Percentiles rank a stretch among this genome's conserved stretches.
Conservation (phyloP, 2,113 vertebrate genomes). For the Hyperoodon ampullatus region DNA sequence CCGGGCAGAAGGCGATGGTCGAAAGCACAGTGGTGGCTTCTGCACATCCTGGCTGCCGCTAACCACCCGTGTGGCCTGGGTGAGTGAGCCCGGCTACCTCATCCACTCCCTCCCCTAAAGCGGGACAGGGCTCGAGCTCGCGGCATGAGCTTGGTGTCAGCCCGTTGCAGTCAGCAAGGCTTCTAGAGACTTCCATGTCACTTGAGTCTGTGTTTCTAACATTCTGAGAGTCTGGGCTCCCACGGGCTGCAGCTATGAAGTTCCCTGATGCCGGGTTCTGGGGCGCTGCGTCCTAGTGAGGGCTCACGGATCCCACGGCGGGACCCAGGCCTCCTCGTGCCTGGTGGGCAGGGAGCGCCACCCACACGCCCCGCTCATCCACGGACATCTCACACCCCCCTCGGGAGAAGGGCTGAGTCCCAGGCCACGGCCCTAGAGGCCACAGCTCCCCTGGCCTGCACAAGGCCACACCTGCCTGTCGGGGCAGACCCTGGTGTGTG, state of each 20-base stretch:
- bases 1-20: fast-evolving
- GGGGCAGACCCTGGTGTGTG: constrained; percentile 55
- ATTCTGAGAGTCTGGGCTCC: too few relatives aligned
- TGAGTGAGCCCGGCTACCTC: neutral
- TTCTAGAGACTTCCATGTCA: neutral
- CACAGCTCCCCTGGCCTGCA: fast-evolving
- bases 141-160: neutral
- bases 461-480: fast-evolving
- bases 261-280: fast-evolving
- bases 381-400: too few relatives aligned
- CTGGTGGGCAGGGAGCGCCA: too few relatives aligned
- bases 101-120: neutral
- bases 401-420: fast-evolving
- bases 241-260: neutral
- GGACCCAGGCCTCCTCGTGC: fast-evolving
- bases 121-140: fast-evolving
- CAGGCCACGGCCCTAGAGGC: neutral
- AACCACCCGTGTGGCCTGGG: fast-evolving
- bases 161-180: fast-evolving
- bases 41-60: fast-evolving
- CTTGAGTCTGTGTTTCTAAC: neutral
- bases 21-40: neutral
- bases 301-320: fast-evolving
- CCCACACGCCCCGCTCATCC: neutral
- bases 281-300: fast-evolving